Evolutionary conservation across 1,140 invertebrate species (phyloP), one percentile per base, ranked within the genome.

Genomic region (Papilio xuthus): DNA sequence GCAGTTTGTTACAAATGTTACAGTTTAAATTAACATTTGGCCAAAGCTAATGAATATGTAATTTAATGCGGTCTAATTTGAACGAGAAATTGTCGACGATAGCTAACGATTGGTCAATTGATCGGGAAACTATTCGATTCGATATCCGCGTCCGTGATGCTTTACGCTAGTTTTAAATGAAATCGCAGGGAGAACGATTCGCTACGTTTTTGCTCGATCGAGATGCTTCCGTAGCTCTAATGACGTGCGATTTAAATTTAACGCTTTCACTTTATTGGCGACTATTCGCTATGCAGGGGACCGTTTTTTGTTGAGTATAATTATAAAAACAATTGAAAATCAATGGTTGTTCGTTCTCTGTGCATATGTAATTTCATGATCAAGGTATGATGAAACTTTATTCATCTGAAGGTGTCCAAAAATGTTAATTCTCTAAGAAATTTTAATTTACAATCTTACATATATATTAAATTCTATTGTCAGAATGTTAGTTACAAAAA

Each of bases 31-130:
- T 60, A 77, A 81, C 80, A 78, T 78, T 75, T 73, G 60, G 4
- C 32, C 28, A 81, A 81, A 50, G 78, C 74, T 81, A 81, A 81
- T 78, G 80, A 81, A 81, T 81, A 81, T 81, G 80, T 73, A 78
- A 81, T 81, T 74, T 47, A 6, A 47, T 37, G 71, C 23, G 80
- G 78, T 76, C 50, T 44, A 79, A 79, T 81, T 81, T 81, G 50
- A 56, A 50, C 78, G 69, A 41, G 60, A 78, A 78, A 76, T 67
- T 78, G 73, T 63, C 47, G 42, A 44, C 44, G 79, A 47, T 42
- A 75, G 37, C 71, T 71, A 77, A 77, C 74, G 74, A 63, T n/a
- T 28, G 74, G 74, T 76, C 50, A 60, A 60, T 76, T 76, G 74
- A 76, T 60, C n/a, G 74, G 74, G 37, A 75, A 75, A 75, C 50